Percentiles rank a stretch among this genome's conserved stretches.
These are phyloP conservation scores for Amiota minor DNA, from an alignment of 2,888 invertebrate species.

Conservation along the genomic window DNA sequence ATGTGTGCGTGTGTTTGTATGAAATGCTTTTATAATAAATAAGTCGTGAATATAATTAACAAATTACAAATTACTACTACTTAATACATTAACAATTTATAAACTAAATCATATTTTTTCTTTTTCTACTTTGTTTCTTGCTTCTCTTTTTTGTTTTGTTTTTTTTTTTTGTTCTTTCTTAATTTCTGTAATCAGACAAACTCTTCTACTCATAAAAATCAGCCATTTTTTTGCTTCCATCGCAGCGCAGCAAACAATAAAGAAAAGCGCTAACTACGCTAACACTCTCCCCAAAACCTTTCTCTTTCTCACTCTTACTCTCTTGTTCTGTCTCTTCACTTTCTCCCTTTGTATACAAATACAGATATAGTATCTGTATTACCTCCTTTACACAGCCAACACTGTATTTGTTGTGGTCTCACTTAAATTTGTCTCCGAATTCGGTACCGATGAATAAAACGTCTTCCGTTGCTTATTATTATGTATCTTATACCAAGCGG, in stretches of 20 bases:
- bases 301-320: not conserved
- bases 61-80: not conserved
- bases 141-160: not conserved
- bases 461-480: slow-evolving; percentile 47
- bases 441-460: slow-evolving; percentile 63
- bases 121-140: not conserved
- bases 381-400: slow-evolving; percentile 40
- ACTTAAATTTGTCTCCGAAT: slow-evolving; percentile 63
- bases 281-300: not conserved
- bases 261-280: too few relatives aligned
- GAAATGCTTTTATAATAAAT: slow-evolving; percentile 42
- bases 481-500: slow-evolving; percentile 35
- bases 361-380: not conserved
- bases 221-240: not conserved
- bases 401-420: slow-evolving; percentile 51
- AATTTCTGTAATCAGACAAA: slow-evolving; percentile 1
- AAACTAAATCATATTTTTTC: slow-evolving; percentile 3
- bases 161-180: slow-evolving; percentile 2
- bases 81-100: slow-evolving; percentile 14
- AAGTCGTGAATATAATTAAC: slow-evolving; percentile 28
- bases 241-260: too few relatives aligned
- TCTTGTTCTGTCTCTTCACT: not conserved
- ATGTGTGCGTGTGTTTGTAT: slow-evolving; percentile 25
- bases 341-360: not conserved
- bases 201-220: not conserved